Conservation (phyloP, 1,140 invertebrate species). For the Nixonia krombeini region DNA sequence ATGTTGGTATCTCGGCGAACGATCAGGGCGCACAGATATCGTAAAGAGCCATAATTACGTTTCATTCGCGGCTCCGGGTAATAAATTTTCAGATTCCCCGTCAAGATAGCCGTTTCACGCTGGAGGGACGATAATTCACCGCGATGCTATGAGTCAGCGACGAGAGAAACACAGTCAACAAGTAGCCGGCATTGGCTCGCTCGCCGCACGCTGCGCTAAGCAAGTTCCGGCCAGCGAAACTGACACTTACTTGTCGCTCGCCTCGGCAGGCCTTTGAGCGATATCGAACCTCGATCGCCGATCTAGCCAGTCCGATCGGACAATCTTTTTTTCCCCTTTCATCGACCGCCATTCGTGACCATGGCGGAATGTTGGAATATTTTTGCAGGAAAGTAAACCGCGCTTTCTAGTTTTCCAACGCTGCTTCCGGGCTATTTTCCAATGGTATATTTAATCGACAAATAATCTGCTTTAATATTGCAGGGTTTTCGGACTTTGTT, state of each 20-base stretch:
- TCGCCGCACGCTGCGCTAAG: constrained; percentile 43
- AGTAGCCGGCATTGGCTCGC: constrained; percentile 51
- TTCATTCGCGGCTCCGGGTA: constrained; percentile 58
- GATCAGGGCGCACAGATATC: constrained; percentile 31
- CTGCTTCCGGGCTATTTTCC: too few species aligned
- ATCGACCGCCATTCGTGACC: too few species aligned
- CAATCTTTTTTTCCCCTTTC: too few species aligned
- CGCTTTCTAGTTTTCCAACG: too few species aligned
- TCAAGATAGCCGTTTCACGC: constrained; percentile 52
- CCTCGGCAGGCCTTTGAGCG: constrained; percentile 22
- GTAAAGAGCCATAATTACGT: constrained; percentile 64
- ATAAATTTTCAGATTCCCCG: constrained; percentile 62
- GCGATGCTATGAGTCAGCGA: constrained; percentile 32
- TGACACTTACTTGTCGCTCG: constrained; percentile 35
- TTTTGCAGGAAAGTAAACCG: too few species aligned
- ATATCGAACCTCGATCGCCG: constrained; percentile 9
- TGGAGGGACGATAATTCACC: constrained; percentile 58
- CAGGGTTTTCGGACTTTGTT: too few species aligned
- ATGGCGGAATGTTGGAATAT: too few species aligned
- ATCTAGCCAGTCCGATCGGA: too few species aligned
- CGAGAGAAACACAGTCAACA: constrained; percentile 59
- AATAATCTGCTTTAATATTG: too few species aligned
- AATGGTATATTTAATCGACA: too few species aligned
- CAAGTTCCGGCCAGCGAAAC: constrained; percentile 46
- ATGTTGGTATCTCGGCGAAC: constrained; percentile 19